Evolutionary conservation across 2,797 vertebrate species (phyloP).

Genomic region (Poecile montanus): DNA sequence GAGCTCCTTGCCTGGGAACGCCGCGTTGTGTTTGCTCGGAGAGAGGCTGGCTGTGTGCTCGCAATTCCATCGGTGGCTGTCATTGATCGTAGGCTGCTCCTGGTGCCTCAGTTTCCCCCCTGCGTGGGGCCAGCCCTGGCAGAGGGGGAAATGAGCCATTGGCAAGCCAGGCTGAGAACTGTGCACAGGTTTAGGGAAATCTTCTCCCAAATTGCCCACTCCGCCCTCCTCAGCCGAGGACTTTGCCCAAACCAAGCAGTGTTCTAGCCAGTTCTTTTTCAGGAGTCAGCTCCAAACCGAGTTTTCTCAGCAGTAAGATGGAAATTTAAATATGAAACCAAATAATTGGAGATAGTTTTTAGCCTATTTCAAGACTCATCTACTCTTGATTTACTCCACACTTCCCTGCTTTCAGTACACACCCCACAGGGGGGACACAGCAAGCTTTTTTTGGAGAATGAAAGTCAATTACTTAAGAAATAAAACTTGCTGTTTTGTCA

Average conservation of each 20-base stretch:
- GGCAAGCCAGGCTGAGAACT: not conserved
- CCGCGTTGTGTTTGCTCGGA: not conserved
- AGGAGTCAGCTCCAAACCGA: slow-evolving; percentile 58
- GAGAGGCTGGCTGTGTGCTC: slow-evolving; percentile 71
- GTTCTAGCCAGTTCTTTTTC: slow-evolving; percentile 69
- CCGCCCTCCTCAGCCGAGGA: slow-evolving; percentile 16
- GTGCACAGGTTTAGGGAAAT: not conserved
- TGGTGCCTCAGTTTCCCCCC: not conserved
- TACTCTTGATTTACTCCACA: slow-evolving; percentile 16
- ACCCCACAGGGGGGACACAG: slow-evolving; percentile 59
- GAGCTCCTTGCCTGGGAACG: not conserved
- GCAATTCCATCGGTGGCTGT: slow-evolving; percentile 62
- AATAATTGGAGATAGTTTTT: not conserved
- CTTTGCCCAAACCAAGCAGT: slow-evolving; percentile 51
- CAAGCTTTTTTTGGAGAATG: slow-evolving; percentile 64
- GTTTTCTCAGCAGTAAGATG: slow-evolving; percentile 29
- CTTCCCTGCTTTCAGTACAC: slow-evolving; percentile 18
- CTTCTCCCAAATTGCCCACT: slow-evolving; percentile 57
- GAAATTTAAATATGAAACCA: not conserved
- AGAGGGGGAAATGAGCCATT: not conserved
- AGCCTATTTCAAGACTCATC: slow-evolving; percentile 34
- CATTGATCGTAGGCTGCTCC: not conserved
- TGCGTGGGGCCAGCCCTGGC: slow-evolving; percentile 4
- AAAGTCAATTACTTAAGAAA: slow-evolving; percentile 53
- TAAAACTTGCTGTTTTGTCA: slow-evolving; percentile 67